Percentiles rank a stretch among this genome's conserved stretches.
phyloP scores from a whole-genome alignment of 2,113 vertebrate species.

The Chaetops frenatus region DNA sequence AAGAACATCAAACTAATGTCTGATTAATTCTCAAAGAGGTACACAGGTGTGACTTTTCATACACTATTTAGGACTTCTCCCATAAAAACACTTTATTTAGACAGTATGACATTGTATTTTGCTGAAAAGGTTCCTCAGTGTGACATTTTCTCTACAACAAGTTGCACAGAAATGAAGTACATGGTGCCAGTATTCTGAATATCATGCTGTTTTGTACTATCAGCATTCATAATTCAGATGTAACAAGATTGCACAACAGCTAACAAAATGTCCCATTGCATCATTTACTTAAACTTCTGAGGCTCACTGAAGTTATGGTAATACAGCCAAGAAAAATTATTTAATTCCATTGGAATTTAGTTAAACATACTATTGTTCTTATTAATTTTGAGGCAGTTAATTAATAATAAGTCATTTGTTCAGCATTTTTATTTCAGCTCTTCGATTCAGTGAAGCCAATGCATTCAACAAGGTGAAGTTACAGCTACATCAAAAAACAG shows the following conservation, averaged over 20 bases:
- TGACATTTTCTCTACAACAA: background rate
- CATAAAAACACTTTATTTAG: background rate
- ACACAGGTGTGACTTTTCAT: background rate
- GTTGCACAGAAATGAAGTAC: background rate
- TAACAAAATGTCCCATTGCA: background rate
- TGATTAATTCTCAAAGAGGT: background rate
- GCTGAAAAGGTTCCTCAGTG: background rate
- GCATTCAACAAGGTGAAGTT: background rate
- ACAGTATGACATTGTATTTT: background rate
- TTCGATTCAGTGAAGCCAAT: background rate
- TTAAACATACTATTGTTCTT: background rate
- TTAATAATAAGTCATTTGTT: background rate
- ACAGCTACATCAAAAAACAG: background rate
- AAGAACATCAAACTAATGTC: background rate
- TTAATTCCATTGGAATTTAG: background rate
- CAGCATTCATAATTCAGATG: background rate
- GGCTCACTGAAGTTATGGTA: rapidly evolving
- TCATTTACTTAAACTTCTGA: background rate
- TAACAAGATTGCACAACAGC: background rate
- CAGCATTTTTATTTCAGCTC: background rate
- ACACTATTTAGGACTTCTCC: background rate
- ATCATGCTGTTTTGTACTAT: background rate
- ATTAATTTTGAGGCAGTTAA: background rate
- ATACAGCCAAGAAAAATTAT: background rate
- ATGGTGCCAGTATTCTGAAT: background rate